Base-by-base conservation (phyloP, 2,113 vertebrate genomes). In the Falcunculus frontatus region DNA sequence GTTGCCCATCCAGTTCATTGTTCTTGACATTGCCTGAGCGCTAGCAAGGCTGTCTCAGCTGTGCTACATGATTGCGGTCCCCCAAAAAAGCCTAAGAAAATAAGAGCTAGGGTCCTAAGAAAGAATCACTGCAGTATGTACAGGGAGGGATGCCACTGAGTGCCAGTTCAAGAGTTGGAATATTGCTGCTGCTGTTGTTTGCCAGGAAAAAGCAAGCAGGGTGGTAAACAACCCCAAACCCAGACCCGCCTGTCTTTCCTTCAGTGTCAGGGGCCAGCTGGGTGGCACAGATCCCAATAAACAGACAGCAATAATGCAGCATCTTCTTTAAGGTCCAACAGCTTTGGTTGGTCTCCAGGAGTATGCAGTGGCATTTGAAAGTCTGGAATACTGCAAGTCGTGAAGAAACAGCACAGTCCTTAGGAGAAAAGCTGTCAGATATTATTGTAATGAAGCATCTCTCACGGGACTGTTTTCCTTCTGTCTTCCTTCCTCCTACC, bases 401-500 rank as follows among this genome's bases (percentile, higher is more conserved):
- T 19, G 80, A 89, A 57, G 27, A 63, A 89, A 79, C 14, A 46
- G 4, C 44, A 32, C 8, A 69, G 46, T 53, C 7, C 47, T 77
- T 39, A 62, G 22, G 20, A 82, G 41, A 84, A 88, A 86, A 33
- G 11, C 46, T 95, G 42, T 17, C 35, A 86, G 72, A 79, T 89
- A 32, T 82, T 95, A 52, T 19, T 90, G 32, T 88, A 70, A 52
- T 49, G 46, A 77, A 69, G 11, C 30, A 30, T 88, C 23, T 44
- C 29, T 65, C 59, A 25, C 41, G 57, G 42, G 50, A 42, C 52
- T 91, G 20, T 90, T 90, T 91, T 88, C 37, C 32, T 78, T 64
- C 69, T 82, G 37, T 35, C 41, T 94, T 83, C 41, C 32, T 90
- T 87, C 88, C 67, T 75, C 79, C 62, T 37, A 80, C 68, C 72